Evolutionary conservation across 2,113 vertebrate species (phyloP), one percentile per base, ranked within the genome.

Genomic region (Periophthalmodon schlosseri): DNA sequence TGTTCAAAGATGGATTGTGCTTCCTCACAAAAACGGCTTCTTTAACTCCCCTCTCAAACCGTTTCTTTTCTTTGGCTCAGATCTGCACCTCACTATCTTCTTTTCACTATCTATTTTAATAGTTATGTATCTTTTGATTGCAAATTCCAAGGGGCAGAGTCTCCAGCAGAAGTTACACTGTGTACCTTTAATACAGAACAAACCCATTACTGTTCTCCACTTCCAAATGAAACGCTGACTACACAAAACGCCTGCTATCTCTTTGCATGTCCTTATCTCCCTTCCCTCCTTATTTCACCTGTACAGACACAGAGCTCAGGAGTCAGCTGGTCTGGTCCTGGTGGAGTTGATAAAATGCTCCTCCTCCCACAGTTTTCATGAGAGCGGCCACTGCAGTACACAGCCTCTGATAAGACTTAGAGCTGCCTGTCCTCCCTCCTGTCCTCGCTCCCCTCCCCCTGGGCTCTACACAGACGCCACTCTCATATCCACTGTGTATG

Each of bases 361-460:
- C 28, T 28, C 28, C 28, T 28, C 28, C 28, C 28, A 28, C 28
- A 24, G 60, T 60, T 60, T 83, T 84, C 78, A 57, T 73, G 84
- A 77, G 72, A 86, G 75, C 74, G 73, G 67, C 82, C 78, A 71
- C 79, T 73, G 77, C 18, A 58, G 77, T 65, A 80, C 70, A 84
- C 64, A 60, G 71, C 58, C 80, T 47, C 36, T 74, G 84, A 88
- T 91, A 88, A 89, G 86, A 90, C 83, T 80, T 75, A 71, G 74
- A 79, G 60, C 72, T 58, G 72, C 69, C 77, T 83, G 79, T 79
- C 80, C 78, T 86, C 74, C 80, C 74, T 75, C 5, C 57, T 76
- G 56, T 79, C 65, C 69, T 71, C 79, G 70, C 71, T 68, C 68
- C 66, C 75, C 36, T 50, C 65, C 46, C n/a, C 7, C 21, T 36